phyloP scores from a whole-genome alignment of 2,113 vertebrate genomes.

The Indicator indicator region DNA sequence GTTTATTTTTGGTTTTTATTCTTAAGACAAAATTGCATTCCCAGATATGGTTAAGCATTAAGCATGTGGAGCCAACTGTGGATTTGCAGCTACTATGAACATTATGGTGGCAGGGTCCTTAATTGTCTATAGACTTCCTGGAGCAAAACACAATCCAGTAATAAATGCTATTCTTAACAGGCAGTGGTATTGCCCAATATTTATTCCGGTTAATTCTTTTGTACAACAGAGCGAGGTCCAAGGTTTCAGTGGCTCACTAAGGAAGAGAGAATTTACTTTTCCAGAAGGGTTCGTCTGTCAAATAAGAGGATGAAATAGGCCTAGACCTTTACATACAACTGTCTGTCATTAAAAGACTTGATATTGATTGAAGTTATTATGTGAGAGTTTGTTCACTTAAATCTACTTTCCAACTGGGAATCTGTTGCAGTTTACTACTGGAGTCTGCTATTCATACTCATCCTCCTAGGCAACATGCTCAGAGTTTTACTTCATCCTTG shows the following conservation, averaged over 20 bases:
- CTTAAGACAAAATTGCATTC: background rate
- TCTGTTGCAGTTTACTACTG: background rate
- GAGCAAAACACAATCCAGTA: background rate
- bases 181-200: rapidly evolving
- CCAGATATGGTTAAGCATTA: background rate
- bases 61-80: background rate
- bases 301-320: background rate
- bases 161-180: background rate
- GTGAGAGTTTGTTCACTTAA: background rate
- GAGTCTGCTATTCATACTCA: background rate
- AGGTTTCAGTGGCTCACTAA: background rate
- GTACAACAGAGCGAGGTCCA: background rate
- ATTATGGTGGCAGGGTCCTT: background rate
- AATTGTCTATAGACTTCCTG: background rate
- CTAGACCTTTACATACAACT: background rate
- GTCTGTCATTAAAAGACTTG: background rate
- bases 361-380: background rate
- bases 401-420: background rate
- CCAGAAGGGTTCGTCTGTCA: background rate
- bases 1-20: rapidly evolving
- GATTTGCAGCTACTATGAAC: background rate
- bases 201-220: background rate
- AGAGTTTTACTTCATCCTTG: background rate
- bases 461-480: background rate
- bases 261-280: background rate